phyloP scores from a whole-genome alignment of 2,888 invertebrate species.

The Abrostola triplasia region DNA sequence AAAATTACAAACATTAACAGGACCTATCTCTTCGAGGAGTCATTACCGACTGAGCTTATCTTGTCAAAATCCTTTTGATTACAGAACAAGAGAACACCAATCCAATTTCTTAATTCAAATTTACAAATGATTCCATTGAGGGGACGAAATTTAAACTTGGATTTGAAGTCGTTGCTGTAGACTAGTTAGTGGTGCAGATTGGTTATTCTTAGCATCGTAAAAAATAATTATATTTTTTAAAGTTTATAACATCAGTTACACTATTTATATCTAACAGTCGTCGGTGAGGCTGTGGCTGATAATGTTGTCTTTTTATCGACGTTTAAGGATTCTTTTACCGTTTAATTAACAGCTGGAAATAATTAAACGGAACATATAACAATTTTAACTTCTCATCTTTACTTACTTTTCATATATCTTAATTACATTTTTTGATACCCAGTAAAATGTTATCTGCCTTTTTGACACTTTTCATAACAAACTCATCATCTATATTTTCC shows the following conservation, averaged over 20 bases:
- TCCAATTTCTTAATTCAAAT: slow-evolving; percentile 73
- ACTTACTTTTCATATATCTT: too few species aligned
- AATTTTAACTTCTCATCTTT: too few species aligned
- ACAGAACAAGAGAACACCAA: slow-evolving; percentile 61
- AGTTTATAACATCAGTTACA: too few species aligned
- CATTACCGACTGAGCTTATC: slow-evolving; percentile 38
- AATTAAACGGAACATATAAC: too few species aligned
- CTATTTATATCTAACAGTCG: too few species aligned
- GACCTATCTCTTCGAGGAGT: slow-evolving; percentile 27
- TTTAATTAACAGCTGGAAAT: too few species aligned
- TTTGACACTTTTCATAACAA: too few species aligned
- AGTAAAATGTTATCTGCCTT: too few species aligned
- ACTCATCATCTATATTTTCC: background rate
- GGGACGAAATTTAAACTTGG: slow-evolving; percentile 63
- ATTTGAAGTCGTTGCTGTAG: slow-evolving; percentile 48
- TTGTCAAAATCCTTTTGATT: slow-evolving; percentile 54
- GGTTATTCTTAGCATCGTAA: background rate
- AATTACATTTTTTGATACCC: too few species aligned
- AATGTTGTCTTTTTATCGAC: too few species aligned
- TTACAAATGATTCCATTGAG: slow-evolving; percentile 58
- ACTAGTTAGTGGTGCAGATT: slow-evolving; percentile 34
- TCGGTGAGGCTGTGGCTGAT: too few species aligned
- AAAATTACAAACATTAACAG: slow-evolving; percentile 28
- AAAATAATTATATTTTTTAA: background rate
- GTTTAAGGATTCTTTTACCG: too few species aligned